These are phyloP conservation scores for Siphamia tubifer DNA, from an alignment of 2,113 vertebrate genomes.

Conservation along the genomic window DNA sequence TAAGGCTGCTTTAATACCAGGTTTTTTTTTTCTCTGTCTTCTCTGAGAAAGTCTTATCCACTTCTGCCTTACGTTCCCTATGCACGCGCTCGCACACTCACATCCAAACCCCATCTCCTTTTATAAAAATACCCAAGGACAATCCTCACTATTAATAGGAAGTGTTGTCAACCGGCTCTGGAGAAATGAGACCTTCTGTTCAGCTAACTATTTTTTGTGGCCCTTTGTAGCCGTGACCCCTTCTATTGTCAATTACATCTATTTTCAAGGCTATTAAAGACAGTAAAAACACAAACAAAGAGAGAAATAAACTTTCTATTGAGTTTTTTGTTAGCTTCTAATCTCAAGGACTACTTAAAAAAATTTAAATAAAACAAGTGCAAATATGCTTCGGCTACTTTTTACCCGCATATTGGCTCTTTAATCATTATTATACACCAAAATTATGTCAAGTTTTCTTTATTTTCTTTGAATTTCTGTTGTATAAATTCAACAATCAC, in stretches of 20 bases:
- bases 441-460: too few species aligned
- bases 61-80: slow-evolving; percentile 45
- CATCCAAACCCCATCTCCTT: slow-evolving; percentile 50
- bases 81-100: slow-evolving; percentile 18
- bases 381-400: too few species aligned
- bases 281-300: background rate
- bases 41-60: slow-evolving; percentile 65
- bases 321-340: too few species aligned
- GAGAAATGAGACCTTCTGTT: slow-evolving; percentile 73
- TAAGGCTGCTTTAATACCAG: slow-evolving; percentile 39
- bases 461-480: too few species aligned
- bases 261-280: slow-evolving; percentile 24
- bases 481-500: too few species aligned
- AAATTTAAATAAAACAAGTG: too few species aligned
- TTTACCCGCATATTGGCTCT: too few species aligned
- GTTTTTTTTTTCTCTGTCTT: slow-evolving; percentile 38
- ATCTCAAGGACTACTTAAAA: background rate
- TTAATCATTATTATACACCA: too few species aligned
- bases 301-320: too few species aligned
- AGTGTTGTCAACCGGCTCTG: slow-evolving; percentile 71
- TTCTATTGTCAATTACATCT: slow-evolving; percentile 41
- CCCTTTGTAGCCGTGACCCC: slow-evolving; percentile 52
- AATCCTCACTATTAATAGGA: slow-evolving; percentile 76
- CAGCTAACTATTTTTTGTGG: slow-evolving; percentile 69
- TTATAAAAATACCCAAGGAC: slow-evolving; percentile 76